These are phyloP conservation scores for Opisthocomus hoazin DNA, from an alignment of 2,113 vertebrate genomes.

Conservation along the genomic window DNA sequence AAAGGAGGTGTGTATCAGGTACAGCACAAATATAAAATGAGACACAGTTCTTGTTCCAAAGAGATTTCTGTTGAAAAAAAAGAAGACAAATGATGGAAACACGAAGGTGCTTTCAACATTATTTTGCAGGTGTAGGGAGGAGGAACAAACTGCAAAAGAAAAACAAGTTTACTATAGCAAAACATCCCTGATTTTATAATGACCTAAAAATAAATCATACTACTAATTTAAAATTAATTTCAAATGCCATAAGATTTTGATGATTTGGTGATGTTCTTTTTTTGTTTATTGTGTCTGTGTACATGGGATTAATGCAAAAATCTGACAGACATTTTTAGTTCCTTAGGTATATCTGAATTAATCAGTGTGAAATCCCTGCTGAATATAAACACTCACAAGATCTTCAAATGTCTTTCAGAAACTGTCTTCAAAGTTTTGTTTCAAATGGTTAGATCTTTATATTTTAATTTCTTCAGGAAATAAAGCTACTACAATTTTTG, in stretches of 20 bases:
- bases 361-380: neutral
- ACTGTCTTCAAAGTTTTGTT: neutral
- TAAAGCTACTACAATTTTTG: neutral
- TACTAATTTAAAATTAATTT: neutral
- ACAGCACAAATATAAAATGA: neutral
- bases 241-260: neutral
- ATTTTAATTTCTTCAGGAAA: neutral
- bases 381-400: neutral
- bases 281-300: neutral
- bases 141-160: neutral
- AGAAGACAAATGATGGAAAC: neutral
- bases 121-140: neutral
- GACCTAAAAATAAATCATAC: neutral
- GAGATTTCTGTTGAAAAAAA: neutral
- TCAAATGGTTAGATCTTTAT: neutral
- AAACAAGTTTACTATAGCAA: fast-evolving
- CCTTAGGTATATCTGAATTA: neutral
- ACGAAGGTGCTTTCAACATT: neutral
- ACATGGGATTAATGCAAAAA: neutral
- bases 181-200: neutral
- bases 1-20: too few species aligned
- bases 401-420: neutral
- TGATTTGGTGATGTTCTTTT: neutral
- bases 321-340: neutral
- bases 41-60: neutral